These are phyloP conservation scores for Macaria liturata DNA, from an alignment of 2,888 invertebrate genomes.

Conservation along the genomic window DNA sequence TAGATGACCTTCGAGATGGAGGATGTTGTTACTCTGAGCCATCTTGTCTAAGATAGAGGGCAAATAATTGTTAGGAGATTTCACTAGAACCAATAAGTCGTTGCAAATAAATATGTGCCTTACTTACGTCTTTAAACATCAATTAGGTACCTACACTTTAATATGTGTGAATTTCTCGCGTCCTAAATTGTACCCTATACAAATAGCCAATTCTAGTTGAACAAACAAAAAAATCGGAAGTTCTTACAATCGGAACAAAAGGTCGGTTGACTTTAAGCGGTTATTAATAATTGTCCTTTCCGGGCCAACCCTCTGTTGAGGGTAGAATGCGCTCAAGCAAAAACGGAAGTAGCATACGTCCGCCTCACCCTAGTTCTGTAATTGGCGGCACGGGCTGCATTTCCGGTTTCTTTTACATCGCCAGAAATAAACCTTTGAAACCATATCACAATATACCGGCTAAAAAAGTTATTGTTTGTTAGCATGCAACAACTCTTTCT, in stretches of 20 bases:
- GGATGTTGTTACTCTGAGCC: no score
- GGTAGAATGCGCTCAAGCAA: slow-evolving; percentile 68
- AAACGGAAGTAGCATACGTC: slow-evolving; percentile 80
- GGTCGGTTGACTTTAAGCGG: slow-evolving; percentile 67
- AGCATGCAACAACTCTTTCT: no score
- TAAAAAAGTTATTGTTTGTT: no score
- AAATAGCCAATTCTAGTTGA: background rate
- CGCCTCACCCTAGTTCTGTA: slow-evolving; percentile 67
- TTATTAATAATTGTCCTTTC: slow-evolving; percentile 75
- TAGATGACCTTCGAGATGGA: no score
- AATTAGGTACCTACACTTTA: no score
- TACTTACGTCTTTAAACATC: no score
- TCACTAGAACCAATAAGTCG: no score
- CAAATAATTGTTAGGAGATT: no score
- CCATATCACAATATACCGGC: background rate
- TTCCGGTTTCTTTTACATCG: slow-evolving; percentile 60
- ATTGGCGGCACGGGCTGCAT: slow-evolving; percentile 75
- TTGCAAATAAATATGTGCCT: no score
- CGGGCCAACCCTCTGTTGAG: slow-evolving; percentile 72
- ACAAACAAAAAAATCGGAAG: slow-evolving; percentile 53
- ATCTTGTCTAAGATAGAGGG: no score
- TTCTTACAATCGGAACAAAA: slow-evolving; percentile 59
- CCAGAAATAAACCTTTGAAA: slow-evolving; percentile 17
- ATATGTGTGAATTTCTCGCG: slow-evolving; percentile 3
- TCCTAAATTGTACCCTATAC: background rate